Base-by-base conservation (phyloP, 2,888 invertebrate genomes). In the Portevinia maculata region DNA sequence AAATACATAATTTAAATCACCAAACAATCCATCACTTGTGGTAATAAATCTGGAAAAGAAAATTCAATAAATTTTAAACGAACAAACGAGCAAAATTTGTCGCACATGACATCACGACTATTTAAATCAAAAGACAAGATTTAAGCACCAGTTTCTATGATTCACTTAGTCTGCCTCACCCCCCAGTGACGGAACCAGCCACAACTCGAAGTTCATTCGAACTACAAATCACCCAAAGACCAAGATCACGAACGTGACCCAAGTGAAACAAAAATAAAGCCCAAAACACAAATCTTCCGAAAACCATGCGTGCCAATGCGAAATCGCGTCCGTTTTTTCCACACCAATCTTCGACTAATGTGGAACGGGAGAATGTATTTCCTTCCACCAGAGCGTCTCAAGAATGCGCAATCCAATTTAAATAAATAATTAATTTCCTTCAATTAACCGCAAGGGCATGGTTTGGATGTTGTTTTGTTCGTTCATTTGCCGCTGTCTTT, bases 361-460 rank as follows among this genome's bases (percentile, higher is more conserved):
- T 0, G n/a, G 52, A 41, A 34, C 13, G 30, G n/a, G 7, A 11
- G 28, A 24, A 57, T 64, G 64, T 6, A 59, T 46, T 59, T 71
- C 52, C 57, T 70, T 55, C 57, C 57, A 64, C 69, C 53, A 30
- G 24, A 70, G 64, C 48, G 46, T 71, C 65, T 64, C 34, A 75
- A 70, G 65, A 79, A 78, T 86, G 86, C 86, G 85, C 79, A 87
- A 85, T 86, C 86, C 88, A 88, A 89, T 89, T 88, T 88, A 89
- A 89, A 89, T 89, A 88, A 89, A 89, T 89, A 89, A 89, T 89
- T 89, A 88, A 89, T 89, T 88, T 87, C 85, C 87, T 86, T 85
- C 88, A 89, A 89, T 89, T 89, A 89, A 88, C 86, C 86, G 86
- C 87, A 86, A 88, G 87, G 86, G 86, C 86, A 85, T 13, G 6